Percentiles rank a stretch among this genome's conserved stretches.
Conservation (phyloP, 2,888 invertebrate genomes). For the Caenorhabditis sp. region DNA sequence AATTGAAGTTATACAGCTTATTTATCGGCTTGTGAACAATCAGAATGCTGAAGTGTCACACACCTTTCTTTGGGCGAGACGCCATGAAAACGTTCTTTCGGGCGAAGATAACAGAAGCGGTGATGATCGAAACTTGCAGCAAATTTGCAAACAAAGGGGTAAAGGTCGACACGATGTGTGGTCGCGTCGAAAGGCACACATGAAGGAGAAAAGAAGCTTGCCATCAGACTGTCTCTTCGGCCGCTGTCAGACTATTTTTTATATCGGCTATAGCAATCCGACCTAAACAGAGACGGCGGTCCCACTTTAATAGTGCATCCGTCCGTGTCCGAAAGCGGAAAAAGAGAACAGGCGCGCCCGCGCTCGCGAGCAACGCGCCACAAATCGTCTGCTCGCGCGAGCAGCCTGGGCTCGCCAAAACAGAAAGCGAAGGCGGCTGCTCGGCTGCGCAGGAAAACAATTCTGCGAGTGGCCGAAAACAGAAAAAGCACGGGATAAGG, state of each 20-base stretch:
- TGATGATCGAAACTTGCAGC: too few species aligned
- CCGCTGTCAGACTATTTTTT: background rate
- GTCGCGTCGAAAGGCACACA: background rate
- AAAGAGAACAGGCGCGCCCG: background rate
- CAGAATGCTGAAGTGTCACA: too few species aligned
- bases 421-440: slow-evolving; percentile 3
- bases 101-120: too few species aligned
- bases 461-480: slow-evolving; percentile 5
- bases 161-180: too few species aligned
- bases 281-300: background rate
- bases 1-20: too few species aligned
- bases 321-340: background rate
- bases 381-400: slow-evolving; percentile 1
- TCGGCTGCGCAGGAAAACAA: background rate
- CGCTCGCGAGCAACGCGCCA: slow-evolving; percentile 2
- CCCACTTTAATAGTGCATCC: background rate
- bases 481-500: slow-evolving; percentile 10
- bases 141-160: too few species aligned
- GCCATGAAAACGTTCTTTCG: too few species aligned
- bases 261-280: background rate
- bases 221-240: too few species aligned
- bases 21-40: too few species aligned
- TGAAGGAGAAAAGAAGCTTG: background rate
- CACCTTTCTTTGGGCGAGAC: too few species aligned
- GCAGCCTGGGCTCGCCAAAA: slow-evolving; percentile 6